phyloP scores from a whole-genome alignment of 2,888 invertebrate genomes.

The Conistra vaccinii region DNA sequence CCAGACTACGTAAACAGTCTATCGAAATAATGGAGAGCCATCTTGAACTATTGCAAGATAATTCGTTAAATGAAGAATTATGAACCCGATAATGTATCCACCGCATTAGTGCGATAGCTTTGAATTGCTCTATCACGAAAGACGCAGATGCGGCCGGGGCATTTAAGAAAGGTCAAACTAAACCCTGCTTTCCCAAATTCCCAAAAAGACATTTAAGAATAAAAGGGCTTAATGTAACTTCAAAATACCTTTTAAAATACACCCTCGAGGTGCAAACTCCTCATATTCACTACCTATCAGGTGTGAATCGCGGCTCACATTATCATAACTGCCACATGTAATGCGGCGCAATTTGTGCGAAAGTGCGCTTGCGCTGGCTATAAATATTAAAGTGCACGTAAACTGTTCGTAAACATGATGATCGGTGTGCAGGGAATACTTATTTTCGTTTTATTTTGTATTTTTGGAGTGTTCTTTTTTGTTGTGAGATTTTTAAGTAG shows the following conservation, averaged over 20 bases:
- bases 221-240: background rate
- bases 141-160: too few relatives aligned
- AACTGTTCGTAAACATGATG: constrained; percentile 48
- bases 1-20: too few relatives aligned
- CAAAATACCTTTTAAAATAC: constrained; percentile 5
- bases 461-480: background rate
- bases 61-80: too few relatives aligned
- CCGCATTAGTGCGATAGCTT: too few relatives aligned
- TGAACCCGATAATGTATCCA: too few relatives aligned
- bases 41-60: too few relatives aligned
- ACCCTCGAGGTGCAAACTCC: constrained; percentile 1
- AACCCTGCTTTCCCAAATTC: too few relatives aligned
- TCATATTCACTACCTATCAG: constrained; percentile 23
- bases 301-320: constrained; percentile 46
- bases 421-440: constrained; percentile 7
- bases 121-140: too few relatives aligned
- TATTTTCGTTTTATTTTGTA: background rate
- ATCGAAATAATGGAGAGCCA: too few relatives aligned
- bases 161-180: background rate
- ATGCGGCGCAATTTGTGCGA: constrained; percentile 50
- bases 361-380: constrained; percentile 37
- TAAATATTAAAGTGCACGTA: constrained; percentile 47
- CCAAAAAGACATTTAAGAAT: background rate
- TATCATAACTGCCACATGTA: constrained; percentile 55
- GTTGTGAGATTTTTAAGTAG: background rate